Percentiles rank a stretch among this genome's conserved stretches.
phyloP scores from a whole-genome alignment of 2,113 vertebrate species.

The Ageneiosus marmoratus region DNA sequence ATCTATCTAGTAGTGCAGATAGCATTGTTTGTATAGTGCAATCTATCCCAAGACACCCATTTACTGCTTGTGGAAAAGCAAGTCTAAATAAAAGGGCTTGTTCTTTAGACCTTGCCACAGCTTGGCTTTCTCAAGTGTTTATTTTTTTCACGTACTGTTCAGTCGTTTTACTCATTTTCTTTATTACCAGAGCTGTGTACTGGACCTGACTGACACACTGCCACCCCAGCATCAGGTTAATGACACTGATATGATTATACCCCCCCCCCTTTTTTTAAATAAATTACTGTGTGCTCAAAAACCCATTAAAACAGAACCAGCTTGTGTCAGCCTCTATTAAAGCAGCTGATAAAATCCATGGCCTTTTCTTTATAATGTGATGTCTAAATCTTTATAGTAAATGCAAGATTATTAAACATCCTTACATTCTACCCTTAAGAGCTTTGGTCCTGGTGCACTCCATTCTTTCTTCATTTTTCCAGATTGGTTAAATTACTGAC shows the following conservation, averaged over 20 bases:
- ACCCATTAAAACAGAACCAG: constrained; percentile 36
- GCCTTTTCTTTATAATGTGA: not conserved
- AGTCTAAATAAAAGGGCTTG: constrained; percentile 44
- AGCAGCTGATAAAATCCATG: not conserved
- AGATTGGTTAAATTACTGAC: constrained; percentile 13
- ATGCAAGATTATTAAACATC: constrained; percentile 17
- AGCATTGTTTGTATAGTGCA: not conserved
- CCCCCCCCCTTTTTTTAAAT: constrained; percentile 36
- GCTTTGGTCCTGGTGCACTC: not conserved
- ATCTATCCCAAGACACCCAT: not conserved
- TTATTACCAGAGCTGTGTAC: constrained; percentile 58
- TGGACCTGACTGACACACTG: constrained; percentile 48
- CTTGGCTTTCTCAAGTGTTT: constrained; percentile 59
- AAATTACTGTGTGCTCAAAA: not conserved
- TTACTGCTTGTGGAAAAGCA: constrained; percentile 38
- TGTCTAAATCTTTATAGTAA: not conserved
- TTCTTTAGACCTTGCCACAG: constrained; percentile 53
- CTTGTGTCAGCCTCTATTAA: constrained; percentile 38
- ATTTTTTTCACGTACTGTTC: constrained; percentile 61
- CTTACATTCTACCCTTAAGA: constrained; percentile 14
- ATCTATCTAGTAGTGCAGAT: not conserved
- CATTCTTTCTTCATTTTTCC: not conserved
- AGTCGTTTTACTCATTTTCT: constrained; percentile 62
- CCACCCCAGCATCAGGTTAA: constrained; percentile 48
- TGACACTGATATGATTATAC: constrained; percentile 47